These are phyloP conservation scores for Sigmodon hispidus DNA, from an alignment of 2,113 vertebrate species.

Conservation along the genomic window DNA sequence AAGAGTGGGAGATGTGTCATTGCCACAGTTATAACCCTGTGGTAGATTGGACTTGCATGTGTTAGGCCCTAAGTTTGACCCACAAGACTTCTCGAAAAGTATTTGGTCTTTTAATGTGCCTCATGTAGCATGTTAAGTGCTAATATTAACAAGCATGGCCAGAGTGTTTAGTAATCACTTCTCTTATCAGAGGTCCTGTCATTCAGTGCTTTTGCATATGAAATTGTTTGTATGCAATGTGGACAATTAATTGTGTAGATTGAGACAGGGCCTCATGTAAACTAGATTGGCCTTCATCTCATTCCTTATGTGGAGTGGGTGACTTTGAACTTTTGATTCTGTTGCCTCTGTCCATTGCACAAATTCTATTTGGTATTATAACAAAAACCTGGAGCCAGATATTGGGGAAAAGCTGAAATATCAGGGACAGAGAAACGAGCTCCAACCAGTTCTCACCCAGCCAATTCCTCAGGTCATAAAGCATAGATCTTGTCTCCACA, in stretches of 20 bases:
- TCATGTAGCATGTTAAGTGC: background rate
- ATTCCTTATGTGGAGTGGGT: background rate
- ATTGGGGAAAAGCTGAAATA: too few species aligned
- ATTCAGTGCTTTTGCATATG: conserved; percentile 13
- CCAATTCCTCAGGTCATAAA: too few species aligned
- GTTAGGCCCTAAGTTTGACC: background rate
- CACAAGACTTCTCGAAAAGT: background rate
- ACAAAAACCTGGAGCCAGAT: too few species aligned
- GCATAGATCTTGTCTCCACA: too few species aligned
- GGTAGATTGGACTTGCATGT: background rate
- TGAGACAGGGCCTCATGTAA: background rate
- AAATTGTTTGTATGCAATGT: background rate
- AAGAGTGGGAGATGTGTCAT: background rate
- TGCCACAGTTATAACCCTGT: background rate
- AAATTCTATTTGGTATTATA: too few species aligned
- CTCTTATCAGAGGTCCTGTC: background rate
- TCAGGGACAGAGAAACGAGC: too few species aligned
- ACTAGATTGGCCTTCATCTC: background rate
- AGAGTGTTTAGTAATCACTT: background rate
- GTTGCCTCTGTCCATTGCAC: too few species aligned
- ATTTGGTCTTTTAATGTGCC: background rate
- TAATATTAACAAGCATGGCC: background rate
- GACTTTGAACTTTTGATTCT: background rate
- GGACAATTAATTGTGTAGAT: background rate
- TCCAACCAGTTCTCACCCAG: too few species aligned